Evolutionary conservation across 2,797 vertebrate genomes (phyloP), one percentile per base, ranked within the genome.

Genomic region (Tauraco hartlaubi): DNA sequence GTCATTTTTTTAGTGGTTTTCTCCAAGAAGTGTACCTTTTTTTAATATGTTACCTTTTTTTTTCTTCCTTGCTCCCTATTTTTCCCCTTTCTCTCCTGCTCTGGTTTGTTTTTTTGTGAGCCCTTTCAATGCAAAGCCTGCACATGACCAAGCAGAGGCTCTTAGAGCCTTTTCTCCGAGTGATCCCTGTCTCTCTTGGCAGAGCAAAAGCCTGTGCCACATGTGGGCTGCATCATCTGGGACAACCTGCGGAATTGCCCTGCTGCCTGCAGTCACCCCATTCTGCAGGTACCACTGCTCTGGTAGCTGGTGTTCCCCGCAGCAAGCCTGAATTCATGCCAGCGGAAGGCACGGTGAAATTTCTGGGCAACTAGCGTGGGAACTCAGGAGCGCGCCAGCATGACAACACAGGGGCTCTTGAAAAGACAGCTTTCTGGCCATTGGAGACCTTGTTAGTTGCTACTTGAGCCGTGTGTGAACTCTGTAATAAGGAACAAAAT

Each of bases 111-210:
- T 51, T 51, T 31, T 31, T 15, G 19, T 51, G 48, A 71, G 28
- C 9, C 61, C 20, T 28, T 48, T 86, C 33, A 52, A 3, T 48
- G 37, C 8, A 44, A 59, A 86, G 25, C 44, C 54, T 68, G 62
- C 46, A 33, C 39, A 19, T 72, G 54, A 56, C 66, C 28, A 52
- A 68, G 54, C 15, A 51, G 51, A 66, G 12, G 48, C 23, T n/a
- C 15, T 62, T 35, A 23, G 39, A 41, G 39, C 9, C 1, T 52
- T 64, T 84, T 48, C 54, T 84, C 15, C 23, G 41, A 26, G 49
- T 0, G 0, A 37, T 78, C 39, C 37, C 71, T 11, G 3, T 61
- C 20, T 63, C 54, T 59, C 20, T 52, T 9, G 15, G 44, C 52
- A n/a, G 39, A 52, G 31, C 15, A 48, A n/a, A 48, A 61, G 13